phyloP scores from a whole-genome alignment of 1,140 invertebrate genomes.

The Aphelenchoides fujianensis region DNA sequence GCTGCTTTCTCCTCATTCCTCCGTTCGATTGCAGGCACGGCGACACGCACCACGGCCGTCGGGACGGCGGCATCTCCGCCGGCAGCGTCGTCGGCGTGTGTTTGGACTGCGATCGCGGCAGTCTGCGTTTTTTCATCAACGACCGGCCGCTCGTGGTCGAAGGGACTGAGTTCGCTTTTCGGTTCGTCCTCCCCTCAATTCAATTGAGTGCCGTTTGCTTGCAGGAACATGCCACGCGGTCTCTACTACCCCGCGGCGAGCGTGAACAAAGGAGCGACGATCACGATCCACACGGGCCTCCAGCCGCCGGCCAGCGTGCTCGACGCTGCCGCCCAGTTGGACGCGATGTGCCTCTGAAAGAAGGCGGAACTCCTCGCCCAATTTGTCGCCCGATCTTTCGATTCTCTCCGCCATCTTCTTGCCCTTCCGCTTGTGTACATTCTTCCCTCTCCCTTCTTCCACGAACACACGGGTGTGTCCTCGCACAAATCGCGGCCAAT shows the following conservation, averaged over 20 bases:
- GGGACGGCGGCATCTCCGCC: conserved; percentile 82
- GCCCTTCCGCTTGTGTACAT: no score
- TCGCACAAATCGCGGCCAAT: no score
- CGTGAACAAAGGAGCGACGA: conserved; percentile 86
- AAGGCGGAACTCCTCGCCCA: no score
- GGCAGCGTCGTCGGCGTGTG: conserved; percentile 85
- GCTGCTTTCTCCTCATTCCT: no score
- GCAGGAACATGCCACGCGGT: conserved; percentile 73
- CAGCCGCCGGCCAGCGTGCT: conserved; percentile 71
- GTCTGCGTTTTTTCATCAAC: conserved; percentile 87
- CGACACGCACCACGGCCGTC: conserved; percentile 81
- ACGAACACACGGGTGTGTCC: no score
- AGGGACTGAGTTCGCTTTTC: conserved; percentile 64
- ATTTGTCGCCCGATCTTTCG: no score
- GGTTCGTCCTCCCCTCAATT: no score
- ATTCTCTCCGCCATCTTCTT: no score
- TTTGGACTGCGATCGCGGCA: conserved; percentile 83
- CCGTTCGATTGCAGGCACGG: no score
- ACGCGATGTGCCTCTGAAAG: background rate
- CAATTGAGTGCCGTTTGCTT: conserved; percentile 23
- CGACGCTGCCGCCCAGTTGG: background rate
- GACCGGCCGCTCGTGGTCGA: conserved; percentile 72
- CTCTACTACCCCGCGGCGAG: conserved; percentile 96
- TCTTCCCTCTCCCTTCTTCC: no score
- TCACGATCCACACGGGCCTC: conserved; percentile 86